Conservation (phyloP, 2,797 vertebrate genomes). For the Sternotherus odoratus region DNA sequence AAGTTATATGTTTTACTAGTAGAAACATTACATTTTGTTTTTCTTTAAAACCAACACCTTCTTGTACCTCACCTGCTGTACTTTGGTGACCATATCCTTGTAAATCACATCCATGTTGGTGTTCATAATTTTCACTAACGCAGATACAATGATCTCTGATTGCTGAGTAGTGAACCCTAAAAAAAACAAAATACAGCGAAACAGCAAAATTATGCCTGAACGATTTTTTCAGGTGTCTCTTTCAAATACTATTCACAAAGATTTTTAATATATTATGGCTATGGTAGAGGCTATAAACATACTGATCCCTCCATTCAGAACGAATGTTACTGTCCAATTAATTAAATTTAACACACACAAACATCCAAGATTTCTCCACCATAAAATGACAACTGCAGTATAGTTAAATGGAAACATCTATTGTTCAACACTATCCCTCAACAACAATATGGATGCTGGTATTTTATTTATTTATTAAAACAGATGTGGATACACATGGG, state of each 20-base stretch:
- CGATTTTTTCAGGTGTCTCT: background rate
- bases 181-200: slow-evolving; percentile 35
- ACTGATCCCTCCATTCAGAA: background rate
- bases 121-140: slow-evolving; percentile 88
- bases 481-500: background rate
- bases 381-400: background rate
- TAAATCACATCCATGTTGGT: slow-evolving; percentile 91
- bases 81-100: slow-evolving; percentile 95
- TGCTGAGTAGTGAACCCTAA: slow-evolving; percentile 90
- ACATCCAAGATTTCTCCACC: background rate
- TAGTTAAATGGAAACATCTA: background rate
- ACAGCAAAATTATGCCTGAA: background rate
- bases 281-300: background rate
- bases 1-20: background rate
- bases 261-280: background rate
- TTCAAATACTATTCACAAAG: background rate
- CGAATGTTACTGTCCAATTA: background rate
- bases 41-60: background rate
- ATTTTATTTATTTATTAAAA: background rate
- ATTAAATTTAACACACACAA: background rate
- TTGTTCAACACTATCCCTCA: background rate
- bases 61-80: slow-evolving; percentile 88
- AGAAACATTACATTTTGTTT: background rate
- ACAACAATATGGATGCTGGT: background rate
- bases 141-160: slow-evolving; percentile 89